Evolutionary conservation across 2,888 invertebrate species (phyloP), one percentile per base, ranked within the genome.

Genomic region (Ochlodes sylvanus): DNA sequence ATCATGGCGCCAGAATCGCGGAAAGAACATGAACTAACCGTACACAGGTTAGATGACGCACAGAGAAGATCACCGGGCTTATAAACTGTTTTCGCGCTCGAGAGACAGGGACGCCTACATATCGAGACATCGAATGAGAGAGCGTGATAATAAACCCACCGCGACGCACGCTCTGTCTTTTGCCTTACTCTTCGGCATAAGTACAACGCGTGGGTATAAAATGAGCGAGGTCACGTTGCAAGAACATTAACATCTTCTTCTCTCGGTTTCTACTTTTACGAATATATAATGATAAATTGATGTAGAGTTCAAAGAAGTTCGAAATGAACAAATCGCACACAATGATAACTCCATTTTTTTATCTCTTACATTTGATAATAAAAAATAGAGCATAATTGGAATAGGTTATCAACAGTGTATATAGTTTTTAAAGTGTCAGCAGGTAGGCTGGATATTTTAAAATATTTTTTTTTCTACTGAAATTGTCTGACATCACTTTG

Each of bases 221-320:
- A 71, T 63, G 68, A 79, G 80, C 74, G 80, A 78, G 85, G 82
- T 85, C 84, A 85, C 79, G 79, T 83, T 79, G 77, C 77, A 79
- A 78, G 75, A 80, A 74, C 77, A 47, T 50, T 50, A 19, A 9
- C 19, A 76, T 77, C 75, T 75, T 79, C 79, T 86, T 92, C 92
- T 92, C 89, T 88, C 90, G 88, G 79, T 82, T 82, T 88, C 87
- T 90, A 84, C 89, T 88, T 84, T 87, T 87, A 73, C 15, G 5
- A 12, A 50, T 17, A 19, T 19, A 63, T 17, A 38, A 38, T 38
- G 6, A 57, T n/a, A 19, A 21, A 21, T 17, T 7, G 14, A 21
- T 21, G 47, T 5, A 7, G 47, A 17, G 17, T 47, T 15, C 12
- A 38, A 9, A 47, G 47, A 15, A 7, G 1, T 15, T 47, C 9